These are phyloP conservation scores for Atethmia centrago DNA, from an alignment of 2,888 invertebrate species.

Conservation along the genomic window DNA sequence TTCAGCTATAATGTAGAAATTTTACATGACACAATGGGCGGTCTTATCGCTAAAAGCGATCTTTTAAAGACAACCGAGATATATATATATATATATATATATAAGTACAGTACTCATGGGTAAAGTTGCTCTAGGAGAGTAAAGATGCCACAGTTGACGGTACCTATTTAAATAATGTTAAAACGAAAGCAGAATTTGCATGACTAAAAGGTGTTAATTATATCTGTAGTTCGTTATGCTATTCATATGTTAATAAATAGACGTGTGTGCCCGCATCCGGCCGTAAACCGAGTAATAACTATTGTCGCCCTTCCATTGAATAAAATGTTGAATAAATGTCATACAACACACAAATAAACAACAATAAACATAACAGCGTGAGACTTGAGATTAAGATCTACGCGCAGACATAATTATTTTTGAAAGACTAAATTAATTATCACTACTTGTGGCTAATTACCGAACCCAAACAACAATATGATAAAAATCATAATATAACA, in stretches of 20 bases:
- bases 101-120: too few species aligned
- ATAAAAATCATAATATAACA: too few species aligned
- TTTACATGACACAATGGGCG: too few species aligned
- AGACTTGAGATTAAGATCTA: conserved; percentile 45
- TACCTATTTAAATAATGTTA: neutral
- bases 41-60: too few species aligned
- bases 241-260: conserved; percentile 56
- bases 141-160: too few species aligned
- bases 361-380: conserved; percentile 50
- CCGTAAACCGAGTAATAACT: conserved; percentile 56
- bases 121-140: too few species aligned
- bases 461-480: neutral
- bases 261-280: conserved; percentile 67
- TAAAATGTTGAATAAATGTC: conserved; percentile 53
- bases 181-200: conserved; percentile 41
- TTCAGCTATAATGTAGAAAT: too few species aligned
- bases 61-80: too few species aligned
- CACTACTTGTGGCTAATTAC: neutral
- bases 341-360: conserved; percentile 49
- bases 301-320: conserved; percentile 62
- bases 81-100: too few species aligned
- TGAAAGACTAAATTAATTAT: neutral
- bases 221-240: conserved; percentile 45
- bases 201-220: conserved; percentile 54
- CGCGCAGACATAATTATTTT: neutral